Percentiles rank a stretch among this genome's conserved stretches.
phyloP scores from a whole-genome alignment of 1,140 invertebrate genomes.

The Mycetomoellerius zeteki region DNA sequence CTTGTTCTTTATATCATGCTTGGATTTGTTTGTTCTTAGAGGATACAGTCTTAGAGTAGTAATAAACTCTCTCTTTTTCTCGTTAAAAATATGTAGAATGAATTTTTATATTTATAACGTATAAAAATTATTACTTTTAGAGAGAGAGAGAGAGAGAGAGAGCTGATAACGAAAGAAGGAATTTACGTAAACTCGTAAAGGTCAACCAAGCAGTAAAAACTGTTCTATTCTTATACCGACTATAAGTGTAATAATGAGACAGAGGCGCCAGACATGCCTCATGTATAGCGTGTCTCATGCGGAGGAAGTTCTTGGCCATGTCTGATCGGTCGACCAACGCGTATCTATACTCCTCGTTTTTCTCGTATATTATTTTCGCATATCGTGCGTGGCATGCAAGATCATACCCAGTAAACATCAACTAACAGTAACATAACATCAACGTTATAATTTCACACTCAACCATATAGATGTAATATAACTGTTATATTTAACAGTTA shows the following conservation, averaged over 20 bases:
- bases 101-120: not conserved
- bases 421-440: no score
- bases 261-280: not conserved
- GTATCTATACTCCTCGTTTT: not conserved
- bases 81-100: not conserved
- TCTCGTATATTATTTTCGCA: not conserved
- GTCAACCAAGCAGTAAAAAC: not conserved
- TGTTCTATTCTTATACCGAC: slow-evolving; percentile 14
- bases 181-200: slow-evolving; percentile 4
- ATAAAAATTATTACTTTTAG: not conserved
- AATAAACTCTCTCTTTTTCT: not conserved
- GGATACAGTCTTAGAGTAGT: no score
- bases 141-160: no score
- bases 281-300: not conserved
- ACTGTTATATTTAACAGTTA: no score
- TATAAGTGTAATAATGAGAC: not conserved
- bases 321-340: not conserved
- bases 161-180: not conserved
- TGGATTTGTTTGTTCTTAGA: no score
- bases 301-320: not conserved
- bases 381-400: no score
- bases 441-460: no score
- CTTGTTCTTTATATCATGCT: no score
- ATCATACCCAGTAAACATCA: no score
- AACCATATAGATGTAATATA: no score